phyloP scores from a whole-genome alignment of 30 jellyfish, hydroid and myxozoan genomes.

The Catostylus mosaicus region DNA sequence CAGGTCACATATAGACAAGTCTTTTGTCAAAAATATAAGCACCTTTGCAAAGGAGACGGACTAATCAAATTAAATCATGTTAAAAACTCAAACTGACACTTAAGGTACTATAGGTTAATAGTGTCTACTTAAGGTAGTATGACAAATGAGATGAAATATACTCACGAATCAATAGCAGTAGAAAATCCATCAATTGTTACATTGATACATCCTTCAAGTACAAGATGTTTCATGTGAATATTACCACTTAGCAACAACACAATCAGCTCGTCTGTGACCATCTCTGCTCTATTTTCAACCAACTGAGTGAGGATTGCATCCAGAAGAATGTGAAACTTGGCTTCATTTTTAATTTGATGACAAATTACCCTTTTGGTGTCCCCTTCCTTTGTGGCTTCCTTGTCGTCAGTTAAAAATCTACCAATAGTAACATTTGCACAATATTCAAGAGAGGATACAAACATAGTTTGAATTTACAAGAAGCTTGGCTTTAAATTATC shows the following conservation, averaged over 20 bases:
- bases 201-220: slow-evolving; percentile 42
- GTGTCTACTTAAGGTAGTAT: background rate
- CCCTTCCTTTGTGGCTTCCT: background rate
- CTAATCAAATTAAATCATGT: too few relatives aligned
- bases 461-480: too few relatives aligned
- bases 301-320: slow-evolving; percentile 12
- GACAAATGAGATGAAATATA: background rate
- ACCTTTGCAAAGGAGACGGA: too few relatives aligned
- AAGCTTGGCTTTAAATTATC: too few relatives aligned
- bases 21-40: too few relatives aligned
- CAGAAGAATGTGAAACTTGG: slow-evolving; percentile 7
- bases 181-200: slow-evolving; percentile 52
- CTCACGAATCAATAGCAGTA: slow-evolving; percentile 37
- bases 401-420: slow-evolving; percentile 6
- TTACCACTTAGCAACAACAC: slow-evolving; percentile 47
- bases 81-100: too few relatives aligned
- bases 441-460: slow-evolving; percentile 19
- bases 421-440: slow-evolving; percentile 14
- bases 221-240: slow-evolving; percentile 34
- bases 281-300: slow-evolving; percentile 24
- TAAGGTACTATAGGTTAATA: background rate
- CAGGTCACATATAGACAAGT: too few relatives aligned
- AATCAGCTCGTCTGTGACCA: slow-evolving; percentile 33
- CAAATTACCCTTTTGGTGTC: too few relatives aligned
- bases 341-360: slow-evolving; percentile 1